Evolutionary conservation across 2,113 vertebrate species (phyloP).

Genomic region (Caloenas nicobarica): DNA sequence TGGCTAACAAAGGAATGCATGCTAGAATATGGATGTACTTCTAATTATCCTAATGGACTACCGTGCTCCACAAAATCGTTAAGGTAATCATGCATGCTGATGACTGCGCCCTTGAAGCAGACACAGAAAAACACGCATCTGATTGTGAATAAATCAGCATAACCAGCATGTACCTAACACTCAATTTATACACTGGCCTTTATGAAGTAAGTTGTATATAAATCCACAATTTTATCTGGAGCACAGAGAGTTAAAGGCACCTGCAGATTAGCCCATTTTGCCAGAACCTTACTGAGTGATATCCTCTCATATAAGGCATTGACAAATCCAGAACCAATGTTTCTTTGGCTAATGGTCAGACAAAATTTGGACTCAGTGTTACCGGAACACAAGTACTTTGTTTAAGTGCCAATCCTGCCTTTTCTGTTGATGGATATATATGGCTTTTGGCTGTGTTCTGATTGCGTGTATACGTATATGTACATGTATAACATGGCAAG

Average conservation of each 20-base stretch:
- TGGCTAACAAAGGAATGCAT: background rate
- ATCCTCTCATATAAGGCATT: background rate
- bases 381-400: background rate
- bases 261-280: background rate
- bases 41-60: background rate
- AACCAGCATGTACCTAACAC: background rate
- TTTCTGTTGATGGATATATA: background rate
- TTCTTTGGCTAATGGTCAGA: background rate
- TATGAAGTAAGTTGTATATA: background rate
- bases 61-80: background rate
- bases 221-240: background rate
- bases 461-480: no score
- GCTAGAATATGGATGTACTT: background rate
- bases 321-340: background rate
- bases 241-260: background rate
- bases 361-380: background rate
- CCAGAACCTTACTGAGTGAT: background rate
- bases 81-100: background rate
- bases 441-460: background rate
- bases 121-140: background rate
- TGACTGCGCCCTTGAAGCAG: background rate
- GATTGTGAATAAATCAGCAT: background rate
- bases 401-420: background rate
- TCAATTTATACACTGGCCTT: background rate
- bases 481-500: background rate